Base-by-base conservation (phyloP, 2,888 invertebrate genomes). In the Idaea aversata region DNA sequence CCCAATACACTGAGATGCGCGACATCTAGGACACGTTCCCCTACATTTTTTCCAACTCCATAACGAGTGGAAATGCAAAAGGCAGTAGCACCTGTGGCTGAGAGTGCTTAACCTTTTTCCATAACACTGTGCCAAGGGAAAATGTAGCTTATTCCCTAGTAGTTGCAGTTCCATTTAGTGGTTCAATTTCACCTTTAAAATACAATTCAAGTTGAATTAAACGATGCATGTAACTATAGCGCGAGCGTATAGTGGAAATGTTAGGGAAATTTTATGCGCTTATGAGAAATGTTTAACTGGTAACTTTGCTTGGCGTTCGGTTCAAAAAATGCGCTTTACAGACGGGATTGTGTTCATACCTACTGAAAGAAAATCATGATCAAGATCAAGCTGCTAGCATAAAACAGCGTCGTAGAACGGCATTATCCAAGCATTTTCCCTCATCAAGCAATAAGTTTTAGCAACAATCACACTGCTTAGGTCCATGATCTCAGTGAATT, bases 1-100 rank as follows among this genome's bases (percentile, higher is more conserved):
- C n/a, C n/a, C n/a, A n/a, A n/a, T n/a, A n/a, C n/a, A n/a, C n/a
- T n/a, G n/a, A n/a, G n/a, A n/a, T n/a, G n/a, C n/a, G n/a, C n/a
- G n/a, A n/a, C n/a, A n/a, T n/a, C n/a, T 47, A 47, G 47, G 47
- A 47, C 47, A 47, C 6, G 47, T 47, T 47, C 13, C 10, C 47
- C 47, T 47, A 47, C 47, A 72, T 65, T 65, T 72, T 69, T 16
- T 64, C 69, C 47, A 70, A 73, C 72, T 75, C 64, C 69, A 65
- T 68, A 66, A 72, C 71, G 66, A 71, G 72, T 67, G 57, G 63
- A 72, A 76, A 77, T 71, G 72, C 68, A 72, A 80, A 78, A 77
- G 73, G 70, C 72, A 16, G 65, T 65, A 34, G 75, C 77, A 81
- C 81, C 79, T 81, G 80, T 79, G 72, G 72, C 63, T 63, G 67